Base-by-base conservation (phyloP, 1,140 invertebrate genomes). In the Tetraneura akinire region DNA sequence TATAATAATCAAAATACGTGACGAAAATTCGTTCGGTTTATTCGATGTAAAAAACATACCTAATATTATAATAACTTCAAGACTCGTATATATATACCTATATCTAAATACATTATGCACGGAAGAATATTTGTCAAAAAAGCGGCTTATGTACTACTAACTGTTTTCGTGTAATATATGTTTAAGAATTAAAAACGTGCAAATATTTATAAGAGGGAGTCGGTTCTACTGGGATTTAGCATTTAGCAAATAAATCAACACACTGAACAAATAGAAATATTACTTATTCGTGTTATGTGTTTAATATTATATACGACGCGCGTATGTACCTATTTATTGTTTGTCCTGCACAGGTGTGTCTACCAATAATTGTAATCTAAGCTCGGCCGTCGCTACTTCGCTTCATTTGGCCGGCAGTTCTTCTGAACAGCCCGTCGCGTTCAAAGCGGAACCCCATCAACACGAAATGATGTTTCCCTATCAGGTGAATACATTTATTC, bases 371-470 rank as follows among this genome's bases (percentile, higher is more conserved):
- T 89, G 90, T 42, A 91, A 91, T 86, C 84, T 93, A 81, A 91
- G 92, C 66, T 91, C 91, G 82, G 92, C 92, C 1, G 91, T 94
- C 45, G 90, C 91, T 6, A 91, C 92, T 51, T 94, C 92, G 42
- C 93, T 94, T 91, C 90, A 92, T 85, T 85, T 92, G 82, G 92
- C 92, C 16, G 90, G 90, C 83, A 90, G 88, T 83, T 89, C 88
- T 81, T 62, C 74, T 8, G 74, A 78, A 60, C 89, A 90, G 82
- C 87, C 88, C n/a, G 82, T 85, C 8, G 81, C 85, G 47, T 89
- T 88, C 83, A 89, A 89, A 83, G 86, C 86, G 66, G 86, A 87
- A 82, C 83, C 86, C 1, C 86, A 87, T 76, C 74, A 78, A 78
- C 74, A 78, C 3, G 90, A 92, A 73, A 88, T 88, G 83, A 86